Conservation (phyloP, 2,888 invertebrate species). For the Harpalus rubripes region DNA sequence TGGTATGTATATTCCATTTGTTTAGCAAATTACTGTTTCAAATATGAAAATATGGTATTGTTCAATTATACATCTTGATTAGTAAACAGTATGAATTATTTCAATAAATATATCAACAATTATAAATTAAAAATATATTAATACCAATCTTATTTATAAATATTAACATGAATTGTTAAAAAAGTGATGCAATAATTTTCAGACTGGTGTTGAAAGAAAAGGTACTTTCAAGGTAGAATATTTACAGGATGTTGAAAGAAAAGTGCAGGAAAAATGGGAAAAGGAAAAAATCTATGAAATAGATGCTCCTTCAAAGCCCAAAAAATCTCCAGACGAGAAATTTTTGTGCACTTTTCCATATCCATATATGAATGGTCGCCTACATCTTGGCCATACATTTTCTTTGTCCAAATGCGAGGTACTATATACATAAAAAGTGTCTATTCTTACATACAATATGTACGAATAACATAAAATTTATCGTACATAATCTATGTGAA, state of each 20-base stretch:
- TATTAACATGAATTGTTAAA: too few species aligned
- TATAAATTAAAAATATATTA: too few species aligned
- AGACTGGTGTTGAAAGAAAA: slow-evolving; percentile 83
- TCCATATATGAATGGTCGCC: slow-evolving; percentile 99
- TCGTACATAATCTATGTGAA: too few species aligned
- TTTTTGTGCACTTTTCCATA: slow-evolving; percentile 97
- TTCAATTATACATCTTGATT: not conserved
- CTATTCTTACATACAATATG: slow-evolving; percentile 64
- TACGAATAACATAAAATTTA: slow-evolving; percentile 2
- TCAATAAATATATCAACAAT: not conserved
- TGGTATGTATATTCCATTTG: slow-evolving; percentile 17
- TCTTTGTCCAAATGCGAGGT: slow-evolving; percentile 98
- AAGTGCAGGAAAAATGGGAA: slow-evolving; percentile 93
- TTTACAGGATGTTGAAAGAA: slow-evolving; percentile 92
- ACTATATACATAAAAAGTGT: slow-evolving; percentile 68
- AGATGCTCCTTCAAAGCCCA: slow-evolving; percentile 85
- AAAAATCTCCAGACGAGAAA: slow-evolving; percentile 85
- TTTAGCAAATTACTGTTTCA: not conserved
- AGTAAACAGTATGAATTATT: not conserved
- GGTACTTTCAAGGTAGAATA: slow-evolving; percentile 98
- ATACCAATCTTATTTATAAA: too few species aligned
- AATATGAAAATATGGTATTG: slow-evolving; percentile 24
- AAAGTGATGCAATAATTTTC: slow-evolving; percentile 64
- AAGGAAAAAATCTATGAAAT: slow-evolving; percentile 88
- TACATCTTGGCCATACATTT: slow-evolving; percentile 98